phyloP scores from a whole-genome alignment of 2,113 vertebrate genomes.

The Onychostruthus taczanowskii region DNA sequence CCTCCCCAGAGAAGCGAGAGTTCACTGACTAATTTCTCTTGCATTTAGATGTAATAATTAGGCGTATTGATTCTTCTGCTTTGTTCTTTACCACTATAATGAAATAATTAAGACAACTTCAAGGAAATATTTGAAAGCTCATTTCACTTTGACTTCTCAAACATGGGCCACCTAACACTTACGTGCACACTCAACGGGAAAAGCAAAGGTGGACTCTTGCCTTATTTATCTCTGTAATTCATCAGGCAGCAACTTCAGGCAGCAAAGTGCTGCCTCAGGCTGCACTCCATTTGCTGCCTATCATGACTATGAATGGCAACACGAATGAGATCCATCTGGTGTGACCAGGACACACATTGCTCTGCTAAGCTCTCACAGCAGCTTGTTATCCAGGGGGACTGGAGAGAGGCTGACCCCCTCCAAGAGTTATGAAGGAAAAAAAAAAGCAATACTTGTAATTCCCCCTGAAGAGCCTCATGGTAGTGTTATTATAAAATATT shows the following conservation, averaged over 20 bases:
- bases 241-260: slow-evolving; percentile 44
- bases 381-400: neutral
- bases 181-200: neutral
- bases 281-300: slow-evolving; percentile 40
- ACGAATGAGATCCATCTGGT: slow-evolving; percentile 24
- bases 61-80: slow-evolving; percentile 58
- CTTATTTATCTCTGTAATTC: slow-evolving; percentile 13
- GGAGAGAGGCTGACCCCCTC: neutral
- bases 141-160: slow-evolving; percentile 47
- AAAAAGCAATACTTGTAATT: neutral
- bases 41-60: slow-evolving; percentile 77
- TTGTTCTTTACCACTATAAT: slow-evolving; percentile 65
- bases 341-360: neutral
- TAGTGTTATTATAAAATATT: neutral
- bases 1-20: slow-evolving; percentile 69
- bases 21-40: slow-evolving; percentile 69
- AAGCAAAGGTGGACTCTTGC: neutral
- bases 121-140: slow-evolving; percentile 60
- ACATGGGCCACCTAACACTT: slow-evolving; percentile 7
- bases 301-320: neutral
- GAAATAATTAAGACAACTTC: slow-evolving; percentile 62
- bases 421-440: neutral
- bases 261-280: slow-evolving; percentile 38
- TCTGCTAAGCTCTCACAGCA: neutral
- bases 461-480: neutral